Evolutionary conservation across 2,113 vertebrate species (phyloP).

Genomic region (Scytalopus superciliaris): DNA sequence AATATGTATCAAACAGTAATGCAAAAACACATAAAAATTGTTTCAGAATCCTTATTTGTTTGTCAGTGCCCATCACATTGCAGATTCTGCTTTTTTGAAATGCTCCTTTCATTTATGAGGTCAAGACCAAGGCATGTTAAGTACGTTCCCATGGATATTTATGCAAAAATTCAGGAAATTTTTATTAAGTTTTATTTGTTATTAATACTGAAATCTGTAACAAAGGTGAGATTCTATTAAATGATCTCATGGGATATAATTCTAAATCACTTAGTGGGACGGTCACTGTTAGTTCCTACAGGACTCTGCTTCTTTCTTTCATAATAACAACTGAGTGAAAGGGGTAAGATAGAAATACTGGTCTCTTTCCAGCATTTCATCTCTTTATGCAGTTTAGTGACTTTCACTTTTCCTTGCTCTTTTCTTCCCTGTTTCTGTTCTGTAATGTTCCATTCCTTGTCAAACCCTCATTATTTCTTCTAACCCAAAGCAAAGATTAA

Average conservation of each 20-base stretch:
- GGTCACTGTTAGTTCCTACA: not conserved
- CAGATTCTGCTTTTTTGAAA: not conserved
- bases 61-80: not conserved
- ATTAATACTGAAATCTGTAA: not conserved
- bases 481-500: not conserved
- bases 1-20: not conserved
- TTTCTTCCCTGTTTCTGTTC: not conserved
- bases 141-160: not conserved
- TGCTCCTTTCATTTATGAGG: not conserved
- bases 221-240: not conserved
- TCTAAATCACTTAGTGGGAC: not conserved
- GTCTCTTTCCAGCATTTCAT: not conserved
- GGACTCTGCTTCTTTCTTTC: not conserved
- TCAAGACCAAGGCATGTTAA: not conserved
- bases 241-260: not conserved
- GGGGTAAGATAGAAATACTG: not conserved
- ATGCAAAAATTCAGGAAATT: not conserved
- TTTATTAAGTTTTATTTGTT: not conserved
- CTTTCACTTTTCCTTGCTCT: not conserved
- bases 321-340: not conserved
- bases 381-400: not conserved
- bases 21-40: not conserved
- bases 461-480: not conserved
- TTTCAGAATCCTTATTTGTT: not conserved
- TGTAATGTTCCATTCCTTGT: not conserved